These are phyloP conservation scores for Callocephalon fimbriatum DNA, from an alignment of 2,113 vertebrate genomes.

Conservation along the genomic window DNA sequence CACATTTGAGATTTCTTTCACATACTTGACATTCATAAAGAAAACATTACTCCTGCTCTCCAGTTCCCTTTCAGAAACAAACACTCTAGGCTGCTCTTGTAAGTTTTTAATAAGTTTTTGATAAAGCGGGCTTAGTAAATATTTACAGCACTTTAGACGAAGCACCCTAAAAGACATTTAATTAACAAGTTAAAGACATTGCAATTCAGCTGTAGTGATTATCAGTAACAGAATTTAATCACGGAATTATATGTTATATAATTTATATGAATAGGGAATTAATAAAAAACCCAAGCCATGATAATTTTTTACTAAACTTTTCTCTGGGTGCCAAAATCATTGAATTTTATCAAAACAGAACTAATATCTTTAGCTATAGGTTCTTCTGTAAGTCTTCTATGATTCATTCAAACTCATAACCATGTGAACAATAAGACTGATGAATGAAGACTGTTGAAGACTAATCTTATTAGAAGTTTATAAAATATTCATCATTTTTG, in stretches of 20 bases:
- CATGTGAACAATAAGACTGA: neutral
- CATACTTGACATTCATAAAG: neutral
- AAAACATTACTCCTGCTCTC: neutral
- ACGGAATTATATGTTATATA: neutral
- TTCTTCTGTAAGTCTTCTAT: neutral
- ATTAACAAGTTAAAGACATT: constrained; percentile 58
- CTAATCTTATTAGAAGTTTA: neutral
- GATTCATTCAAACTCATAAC: neutral
- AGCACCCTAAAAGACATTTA: constrained; percentile 29
- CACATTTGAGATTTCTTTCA: neutral
- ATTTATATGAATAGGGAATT: constrained; percentile 19
- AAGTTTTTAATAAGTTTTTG: neutral
- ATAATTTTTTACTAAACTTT: neutral
- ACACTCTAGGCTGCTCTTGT: neutral
- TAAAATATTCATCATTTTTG: neutral
- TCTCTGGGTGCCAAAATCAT: neutral
- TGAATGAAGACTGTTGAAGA: neutral
- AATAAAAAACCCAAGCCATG: neutral
- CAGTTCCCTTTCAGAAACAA: neutral
- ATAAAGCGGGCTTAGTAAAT: neutral
- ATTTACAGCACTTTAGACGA: constrained; percentile 23
- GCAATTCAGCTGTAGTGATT: constrained; percentile 42
- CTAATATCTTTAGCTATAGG: neutral
- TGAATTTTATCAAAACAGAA: constrained; percentile 25
- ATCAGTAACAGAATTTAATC: constrained; percentile 12